A percentile compares a stretch with the other conserved stretches of the same genome.
Conservation (phyloP, 2,113 vertebrate genomes). For the Nannospalax galili region DNA sequence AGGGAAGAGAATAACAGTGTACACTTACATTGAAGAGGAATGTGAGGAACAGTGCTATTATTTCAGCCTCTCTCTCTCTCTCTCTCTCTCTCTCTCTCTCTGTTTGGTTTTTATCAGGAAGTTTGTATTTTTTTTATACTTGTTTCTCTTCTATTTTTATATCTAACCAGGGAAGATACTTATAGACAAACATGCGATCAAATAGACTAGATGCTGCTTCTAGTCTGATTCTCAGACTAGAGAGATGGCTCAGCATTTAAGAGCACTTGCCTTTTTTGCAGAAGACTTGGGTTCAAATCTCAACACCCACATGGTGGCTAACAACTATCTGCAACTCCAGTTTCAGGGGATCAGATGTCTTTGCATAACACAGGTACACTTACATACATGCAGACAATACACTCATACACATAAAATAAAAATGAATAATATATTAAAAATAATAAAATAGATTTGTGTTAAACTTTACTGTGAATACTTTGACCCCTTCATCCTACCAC, state of each 20-base stretch:
- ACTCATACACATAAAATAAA: too few species aligned
- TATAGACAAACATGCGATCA: background rate
- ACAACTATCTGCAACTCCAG: too few species aligned
- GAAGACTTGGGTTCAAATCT: too few species aligned
- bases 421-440: too few species aligned
- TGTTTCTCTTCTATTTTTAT: background rate
- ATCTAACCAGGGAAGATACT: background rate
- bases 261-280: too few species aligned
- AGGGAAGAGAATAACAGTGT: background rate
- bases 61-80: background rate
- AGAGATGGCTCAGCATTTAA: too few species aligned
- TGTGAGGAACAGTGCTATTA: background rate
- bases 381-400: too few species aligned
- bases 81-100: background rate
- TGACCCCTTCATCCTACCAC: background rate
- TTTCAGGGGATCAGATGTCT: too few species aligned
- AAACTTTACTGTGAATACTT: background rate
- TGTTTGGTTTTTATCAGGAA: background rate
- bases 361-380: too few species aligned
- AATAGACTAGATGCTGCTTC: too few species aligned
- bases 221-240: too few species aligned
- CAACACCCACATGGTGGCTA: too few species aligned
- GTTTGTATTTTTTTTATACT: background rate
- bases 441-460: background rate
- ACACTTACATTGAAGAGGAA: background rate